Conservation (phyloP, 2,113 vertebrate genomes). For the Planiliza haematocheilus region DNA sequence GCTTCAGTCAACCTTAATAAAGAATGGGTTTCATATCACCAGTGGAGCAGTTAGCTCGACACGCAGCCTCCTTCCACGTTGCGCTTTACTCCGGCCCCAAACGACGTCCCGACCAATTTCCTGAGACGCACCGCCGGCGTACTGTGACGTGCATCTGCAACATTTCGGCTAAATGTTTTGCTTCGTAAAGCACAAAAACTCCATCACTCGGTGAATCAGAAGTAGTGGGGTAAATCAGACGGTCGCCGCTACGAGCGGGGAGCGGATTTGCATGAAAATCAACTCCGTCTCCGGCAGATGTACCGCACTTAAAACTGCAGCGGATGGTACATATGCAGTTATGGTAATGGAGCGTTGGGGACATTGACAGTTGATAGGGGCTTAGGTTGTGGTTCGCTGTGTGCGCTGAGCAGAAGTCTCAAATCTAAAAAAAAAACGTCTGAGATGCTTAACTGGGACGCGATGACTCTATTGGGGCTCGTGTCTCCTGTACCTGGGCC, state of each 20-base stretch:
- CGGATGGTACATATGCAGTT: slow-evolving; percentile 9
- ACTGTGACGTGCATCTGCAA: not conserved
- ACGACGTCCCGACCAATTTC: slow-evolving; percentile 24
- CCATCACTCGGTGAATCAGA: slow-evolving; percentile 49
- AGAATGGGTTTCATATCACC: no score
- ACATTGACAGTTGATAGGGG: slow-evolving; percentile 17
- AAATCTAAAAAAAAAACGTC: slow-evolving; percentile 17
- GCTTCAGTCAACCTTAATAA: not conserved
- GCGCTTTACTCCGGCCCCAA: slow-evolving; percentile 14
- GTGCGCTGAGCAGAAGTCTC: not conserved
- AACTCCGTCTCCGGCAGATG: slow-evolving; percentile 14
- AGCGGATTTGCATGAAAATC: slow-evolving; percentile 53
- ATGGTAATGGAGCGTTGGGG: slow-evolving; percentile 19
- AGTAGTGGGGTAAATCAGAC: slow-evolving; percentile 22
- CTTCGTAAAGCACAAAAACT: slow-evolving; percentile 38
- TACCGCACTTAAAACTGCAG: slow-evolving; percentile 12
- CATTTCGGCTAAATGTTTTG: slow-evolving; percentile 36
- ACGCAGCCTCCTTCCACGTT: not conserved
- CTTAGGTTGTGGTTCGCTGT: slow-evolving; percentile 29
- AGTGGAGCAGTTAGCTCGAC: not conserved
- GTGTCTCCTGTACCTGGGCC: not conserved
- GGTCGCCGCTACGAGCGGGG: slow-evolving; percentile 16
- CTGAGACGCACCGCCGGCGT: slow-evolving; percentile 14
- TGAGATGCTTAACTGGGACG: slow-evolving; percentile 2
- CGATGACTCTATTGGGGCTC: slow-evolving; percentile 5